Evolutionary conservation across 2,797 vertebrate genomes (phyloP), one percentile per base, ranked within the genome.

Genomic region (Typhlichthys eigenmanni): DNA sequence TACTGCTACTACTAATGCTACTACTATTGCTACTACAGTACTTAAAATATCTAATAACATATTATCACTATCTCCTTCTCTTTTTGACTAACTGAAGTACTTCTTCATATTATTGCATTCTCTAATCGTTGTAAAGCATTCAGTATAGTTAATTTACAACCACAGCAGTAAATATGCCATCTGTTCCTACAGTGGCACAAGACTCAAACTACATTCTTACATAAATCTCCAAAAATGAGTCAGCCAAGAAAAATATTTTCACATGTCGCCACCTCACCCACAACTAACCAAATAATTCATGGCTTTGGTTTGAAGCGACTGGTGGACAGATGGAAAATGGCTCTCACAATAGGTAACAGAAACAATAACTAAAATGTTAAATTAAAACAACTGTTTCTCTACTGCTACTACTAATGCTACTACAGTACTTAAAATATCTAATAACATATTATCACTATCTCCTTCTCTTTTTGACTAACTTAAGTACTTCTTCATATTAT

Each of bases 41-140:
- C 24, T 24, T 24, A 24, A 24, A 29, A 29, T 29, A 29, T 29
- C 24, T 29, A 29, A 29, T 29, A 29, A 4, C 24, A 29, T 29
- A 29, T 29, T 29, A 29, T 29, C 24, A 43, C 9, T 8, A 43
- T 43, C 38, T 43, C 38, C 38, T 4, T 43, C 7, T 43, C 38
- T 32, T n/a, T 13, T 34, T 56, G 55, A 54, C 16, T 62, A 12
- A 45, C 50, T 32, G 57, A 45, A 47, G 43, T 47, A 58, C 10
- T 9, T 47, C 56, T 82, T 87, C 80, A 80, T 71, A 56, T 47
- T 67, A 78, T 78, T 52, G 79, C 68, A 66, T 80, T 72, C 72
- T 71, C 55, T 84, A 69, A 79, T 78, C 68, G 69, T 54, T 74
- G 62, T 60, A 78, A 78, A 82, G 72, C 45, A 61, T 19, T n/a